Base-by-base conservation (phyloP, 2,888 invertebrate genomes). In the Morpho achilles region DNA sequence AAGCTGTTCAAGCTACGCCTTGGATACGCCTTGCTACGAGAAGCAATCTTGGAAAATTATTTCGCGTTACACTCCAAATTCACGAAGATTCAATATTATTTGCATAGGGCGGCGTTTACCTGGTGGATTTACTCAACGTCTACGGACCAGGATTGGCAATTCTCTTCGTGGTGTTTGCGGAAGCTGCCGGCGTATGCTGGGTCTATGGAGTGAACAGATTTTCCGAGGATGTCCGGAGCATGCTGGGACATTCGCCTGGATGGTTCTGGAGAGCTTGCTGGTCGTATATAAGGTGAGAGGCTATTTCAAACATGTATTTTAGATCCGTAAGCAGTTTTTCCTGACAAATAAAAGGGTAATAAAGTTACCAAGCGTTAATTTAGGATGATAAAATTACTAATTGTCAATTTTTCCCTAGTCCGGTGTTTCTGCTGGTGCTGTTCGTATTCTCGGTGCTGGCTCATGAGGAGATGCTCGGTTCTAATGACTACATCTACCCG, bases 161-260 rank as follows among this genome's bases (percentile, higher is more conserved):
- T 63, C 88, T 97, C 50, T 97, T 97, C 84, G 96, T 97, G 67
- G 97, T 97, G 48, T 97, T 97, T 77, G 96, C 97, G 59, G 97
- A 97, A 80, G 95, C 97, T 0, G 95, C 96, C 0, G 97, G 96
- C 0, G 96, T 97, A 0, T 96, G 95, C 82, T 97, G 97, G 96
- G 93, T 97, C 70, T 97, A 97, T 77, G 97, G 96, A 2, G 96
- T 95, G 0, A 94, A 95, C 69, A 91, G 94, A 60, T 96, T 97
- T 82, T 95, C 96, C 0, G 88, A 93, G 22, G 97, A 97, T 76
- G 94, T 97, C 56, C 93, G 94, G 74, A 93, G 93, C 75, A 97
- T 97, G 97, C 91, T 97, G 65, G 97, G 97, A 0, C 92, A 94
- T 71, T 90, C 91, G 58, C 96, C 97, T 0, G 95, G 95, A 0